Percentiles rank a stretch among this genome's conserved stretches.
phyloP scores from a whole-genome alignment of 2,113 vertebrate species.

The Cromileptes altivelis region DNA sequence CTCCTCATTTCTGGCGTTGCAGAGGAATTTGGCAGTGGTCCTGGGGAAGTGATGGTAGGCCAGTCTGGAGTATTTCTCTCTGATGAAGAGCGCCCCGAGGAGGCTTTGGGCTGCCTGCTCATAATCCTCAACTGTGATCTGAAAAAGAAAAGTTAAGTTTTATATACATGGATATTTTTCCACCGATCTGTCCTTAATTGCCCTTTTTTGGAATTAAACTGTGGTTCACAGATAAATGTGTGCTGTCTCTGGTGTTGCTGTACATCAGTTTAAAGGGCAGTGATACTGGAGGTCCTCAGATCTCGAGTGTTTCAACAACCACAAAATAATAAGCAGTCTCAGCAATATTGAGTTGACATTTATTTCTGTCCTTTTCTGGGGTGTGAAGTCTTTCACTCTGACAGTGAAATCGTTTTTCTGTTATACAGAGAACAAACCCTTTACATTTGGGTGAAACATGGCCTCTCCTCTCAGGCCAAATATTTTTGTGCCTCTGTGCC shows the following conservation, averaged over 20 bases:
- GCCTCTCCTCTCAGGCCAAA: not conserved
- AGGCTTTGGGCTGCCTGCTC: slow-evolving; percentile 93
- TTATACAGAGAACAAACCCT: not conserved
- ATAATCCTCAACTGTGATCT: slow-evolving; percentile 97
- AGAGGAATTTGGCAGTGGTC: slow-evolving; percentile 89
- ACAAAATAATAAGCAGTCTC: not conserved
- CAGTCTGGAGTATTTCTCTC: slow-evolving; percentile 94
- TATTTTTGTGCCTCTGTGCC: too few species aligned
- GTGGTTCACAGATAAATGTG: not conserved
- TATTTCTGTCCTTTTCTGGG: not conserved
- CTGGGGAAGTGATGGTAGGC: slow-evolving; percentile 94
- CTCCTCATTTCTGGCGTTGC: slow-evolving; percentile 78
- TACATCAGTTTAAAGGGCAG: not conserved
- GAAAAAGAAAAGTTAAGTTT: slow-evolving; percentile 36
- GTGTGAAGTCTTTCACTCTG: not conserved
- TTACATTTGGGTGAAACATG: not conserved
- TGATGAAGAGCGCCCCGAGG: slow-evolving; percentile 91
- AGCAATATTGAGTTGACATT: not conserved
- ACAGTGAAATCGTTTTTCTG: not conserved
- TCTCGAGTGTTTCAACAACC: not conserved
- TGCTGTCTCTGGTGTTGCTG: not conserved
- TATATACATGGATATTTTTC: not conserved
- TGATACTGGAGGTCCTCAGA: not conserved
- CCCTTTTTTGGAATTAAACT: not conserved
- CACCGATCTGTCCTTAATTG: not conserved